Base-by-base conservation (phyloP, 2,113 vertebrate species). In the Paradoxurus hermaphroditus region DNA sequence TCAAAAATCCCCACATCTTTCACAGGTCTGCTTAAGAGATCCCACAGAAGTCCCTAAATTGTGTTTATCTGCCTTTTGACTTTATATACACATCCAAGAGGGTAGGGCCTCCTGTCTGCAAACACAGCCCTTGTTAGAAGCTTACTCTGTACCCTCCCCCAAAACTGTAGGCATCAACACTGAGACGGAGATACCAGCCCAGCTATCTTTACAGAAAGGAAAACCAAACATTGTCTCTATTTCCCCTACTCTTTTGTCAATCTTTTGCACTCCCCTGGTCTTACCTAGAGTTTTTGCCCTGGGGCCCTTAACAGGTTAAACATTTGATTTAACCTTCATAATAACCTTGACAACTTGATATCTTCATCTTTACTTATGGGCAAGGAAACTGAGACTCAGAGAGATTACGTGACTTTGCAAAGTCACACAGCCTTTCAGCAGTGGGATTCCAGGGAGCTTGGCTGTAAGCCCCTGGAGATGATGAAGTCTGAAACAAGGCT, bases 331-430 rank as follows among this genome's bases (percentile, higher is more conserved):
- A 56, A n/a, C 46, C 12, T 29, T 85, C 34, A 5, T 23, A 23
- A 44, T 70, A 92, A 83, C 86, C 5, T 70, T 63, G 34, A 84
- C 19, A 81, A 25, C 27, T 78, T 77, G 11, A 34, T 84, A 56
- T 73, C 59, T 86, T 85, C 94, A 59, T 85, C n/a, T 62, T 36
- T 51, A 34, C 15, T 49, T 59, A 51, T 41, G 7, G 83, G 41
- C 46, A 89, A 86, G 51, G 68, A 95, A 94, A 49, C 34, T 70
- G 21, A 97, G 79, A 79, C 44, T 82, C 59, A 29, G 72, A 91
- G 59, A 77, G 51, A 68, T 53, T 65, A n/a, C 70, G n/a, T 36
- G 49, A 39, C 73, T 86, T 90, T 36, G 27, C n/a, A 70, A 86
- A 82, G 72, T 51, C 82, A 78, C 10, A 34, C 67, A 89, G 51